Percentiles rank a stretch among this genome's conserved stretches.
phyloP scores from a whole-genome alignment of 2,888 invertebrate species.

The Mamestra brassicae region DNA sequence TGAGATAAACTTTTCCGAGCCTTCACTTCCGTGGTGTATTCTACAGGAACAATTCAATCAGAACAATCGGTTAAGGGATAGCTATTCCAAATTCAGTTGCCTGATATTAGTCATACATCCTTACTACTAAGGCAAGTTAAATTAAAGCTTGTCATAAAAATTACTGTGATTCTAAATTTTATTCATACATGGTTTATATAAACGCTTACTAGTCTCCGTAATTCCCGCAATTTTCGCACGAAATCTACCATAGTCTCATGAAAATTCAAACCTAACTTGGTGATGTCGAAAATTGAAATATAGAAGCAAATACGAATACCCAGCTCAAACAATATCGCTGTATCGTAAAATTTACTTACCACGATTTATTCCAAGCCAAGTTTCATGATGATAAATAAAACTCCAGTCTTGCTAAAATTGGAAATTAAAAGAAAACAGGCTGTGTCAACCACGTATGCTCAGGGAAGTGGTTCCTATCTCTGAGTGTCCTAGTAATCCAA shows the following conservation, averaged over 20 bases:
- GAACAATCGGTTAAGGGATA: no score
- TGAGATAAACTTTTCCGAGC: no score
- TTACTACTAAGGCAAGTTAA: no score
- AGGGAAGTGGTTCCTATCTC: constrained; percentile 26
- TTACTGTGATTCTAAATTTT: no score
- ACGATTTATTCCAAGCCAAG: constrained; percentile 1
- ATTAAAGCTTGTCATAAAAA: no score
- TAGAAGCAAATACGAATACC: not conserved
- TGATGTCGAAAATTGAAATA: not conserved
- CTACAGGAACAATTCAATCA: no score
- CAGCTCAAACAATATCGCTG: not conserved
- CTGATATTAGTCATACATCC: no score
- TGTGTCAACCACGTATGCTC: constrained; percentile 39
- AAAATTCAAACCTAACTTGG: not conserved
- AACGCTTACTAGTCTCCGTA: not conserved
- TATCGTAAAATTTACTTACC: no score
- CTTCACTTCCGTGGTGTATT: no score
- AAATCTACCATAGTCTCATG: constrained; percentile 5
- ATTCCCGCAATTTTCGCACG: not conserved
- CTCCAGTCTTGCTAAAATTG: constrained; percentile 20
- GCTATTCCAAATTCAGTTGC: no score
- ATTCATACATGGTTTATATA: not conserved
- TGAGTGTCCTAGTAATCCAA: constrained; percentile 49
- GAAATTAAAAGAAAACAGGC: constrained; percentile 61
- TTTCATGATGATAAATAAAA: constrained; percentile 4